These are phyloP conservation scores for Cepaea nemoralis DNA, from an alignment of 1,140 invertebrate genomes.

Conservation along the genomic window DNA sequence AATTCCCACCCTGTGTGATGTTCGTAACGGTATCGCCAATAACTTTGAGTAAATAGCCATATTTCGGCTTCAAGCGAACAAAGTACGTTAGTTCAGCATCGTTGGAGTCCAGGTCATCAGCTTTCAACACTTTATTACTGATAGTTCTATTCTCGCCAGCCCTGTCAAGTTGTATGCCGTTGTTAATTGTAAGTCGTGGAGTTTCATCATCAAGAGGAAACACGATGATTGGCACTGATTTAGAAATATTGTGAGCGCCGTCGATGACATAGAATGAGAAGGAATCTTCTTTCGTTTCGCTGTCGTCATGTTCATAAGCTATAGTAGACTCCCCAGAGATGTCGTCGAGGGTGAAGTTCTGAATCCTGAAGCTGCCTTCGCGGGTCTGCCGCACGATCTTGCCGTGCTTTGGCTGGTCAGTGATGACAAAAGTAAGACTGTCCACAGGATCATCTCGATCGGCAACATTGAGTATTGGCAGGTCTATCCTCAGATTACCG, in stretches of 20 bases:
- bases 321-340: conserved; percentile 68
- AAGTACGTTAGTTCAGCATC: conserved; percentile 67
- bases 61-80: conserved; percentile 64
- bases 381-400: conserved; percentile 65
- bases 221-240: conserved; percentile 64
- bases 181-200: conserved; percentile 70
- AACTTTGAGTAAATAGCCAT: conserved; percentile 65
- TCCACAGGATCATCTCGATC: conserved; percentile 71
- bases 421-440: conserved; percentile 66
- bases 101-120: conserved; percentile 71
- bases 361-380: conserved; percentile 59
- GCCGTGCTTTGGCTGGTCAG: conserved; percentile 68
- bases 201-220: conserved; percentile 72
- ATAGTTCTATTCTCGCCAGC: conserved; percentile 67
- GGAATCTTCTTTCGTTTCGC: conserved; percentile 68
- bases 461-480: conserved; percentile 70
- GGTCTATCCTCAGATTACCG: conserved; percentile 69
- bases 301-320: conserved; percentile 72
- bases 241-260: conserved; percentile 68
- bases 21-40: conserved; percentile 52
- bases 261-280: conserved; percentile 70
- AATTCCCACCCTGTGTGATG: conserved; percentile 68
- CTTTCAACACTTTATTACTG: conserved; percentile 67
- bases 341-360: conserved; percentile 68
- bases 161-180: conserved; percentile 70